Evolutionary conservation across 2,113 vertebrate genomes (phyloP), one percentile per base, ranked within the genome.

Genomic region (Varanus salvator): DNA sequence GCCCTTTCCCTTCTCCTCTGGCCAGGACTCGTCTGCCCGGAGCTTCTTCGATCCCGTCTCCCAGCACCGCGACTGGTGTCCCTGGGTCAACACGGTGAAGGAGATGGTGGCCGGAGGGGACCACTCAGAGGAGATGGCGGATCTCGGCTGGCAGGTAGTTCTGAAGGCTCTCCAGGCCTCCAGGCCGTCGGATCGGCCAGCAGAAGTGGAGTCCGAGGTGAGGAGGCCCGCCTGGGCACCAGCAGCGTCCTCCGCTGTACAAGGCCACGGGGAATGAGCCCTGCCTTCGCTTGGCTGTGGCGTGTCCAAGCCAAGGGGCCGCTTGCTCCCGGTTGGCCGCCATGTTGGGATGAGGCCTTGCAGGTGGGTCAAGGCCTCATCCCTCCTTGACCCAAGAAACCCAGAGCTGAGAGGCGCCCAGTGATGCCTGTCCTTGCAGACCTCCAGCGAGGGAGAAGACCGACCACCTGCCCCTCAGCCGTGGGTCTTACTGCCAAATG

Each of bases 21-120:
- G 21, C 57, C 95, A 99, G 99, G 98, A 98, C 85, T 85, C 95
- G 1, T 92, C 98, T 83, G 71, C 93, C 64, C 97, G 96, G 94
- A 97, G 95, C 75, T 96, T 97, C 76, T 99, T 99, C 64, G 98
- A 99, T 87, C 99, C 99, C 12, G 92, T 97, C 9, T 97, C 97
- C n/a, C 99, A 99, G 95, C 99, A 99, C 93, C 97, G 98, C 2
- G 98, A 98, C 91, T 99, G 99, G 99, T 99, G 99, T 92, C 99
- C 99, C 14, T 99, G 99, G 99, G 96, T 99, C 83, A 97, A 95
- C 1, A 7, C 88, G 0, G 95, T 94, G 7, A 95, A 96, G 60
- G 96, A 95, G 85, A 93, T 93, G 2, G 91, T 94, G 81, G 71
- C 83, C 21, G 0, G 48, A 0, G 1, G 11, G 0, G 9, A 82